phyloP scores from a whole-genome alignment of 2,888 invertebrate genomes.

The Caenorhabditis wallacei region DNA sequence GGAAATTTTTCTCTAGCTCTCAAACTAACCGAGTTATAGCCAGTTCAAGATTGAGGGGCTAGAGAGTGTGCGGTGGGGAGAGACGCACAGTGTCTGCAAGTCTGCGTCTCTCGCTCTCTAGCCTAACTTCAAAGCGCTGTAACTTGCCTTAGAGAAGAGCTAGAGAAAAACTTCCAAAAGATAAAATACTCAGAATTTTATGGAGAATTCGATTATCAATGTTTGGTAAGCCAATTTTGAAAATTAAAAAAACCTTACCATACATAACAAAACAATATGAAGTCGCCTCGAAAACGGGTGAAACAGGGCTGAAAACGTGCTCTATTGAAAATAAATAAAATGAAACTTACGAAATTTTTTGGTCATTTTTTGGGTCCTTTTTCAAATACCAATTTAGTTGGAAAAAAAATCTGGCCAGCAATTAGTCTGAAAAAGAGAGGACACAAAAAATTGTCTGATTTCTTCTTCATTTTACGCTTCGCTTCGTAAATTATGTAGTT shows the following conservation, averaged over 20 bases:
- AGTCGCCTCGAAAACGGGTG: slow-evolving; percentile 65
- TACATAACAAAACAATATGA: slow-evolving; percentile 64
- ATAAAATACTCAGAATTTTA: not conserved
- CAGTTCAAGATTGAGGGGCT: not conserved
- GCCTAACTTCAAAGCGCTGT: not conserved
- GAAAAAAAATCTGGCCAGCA: too few relatives aligned
- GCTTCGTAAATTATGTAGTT: not conserved
- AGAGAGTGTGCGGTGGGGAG: not conserved
- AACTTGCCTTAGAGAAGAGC: not conserved
- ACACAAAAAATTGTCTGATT: too few relatives aligned
- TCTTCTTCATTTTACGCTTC: not conserved
- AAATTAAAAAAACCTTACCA: slow-evolving; percentile 5
- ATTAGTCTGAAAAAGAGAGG: too few relatives aligned
- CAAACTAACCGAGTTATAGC: not conserved
- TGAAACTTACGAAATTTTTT: slow-evolving; percentile 34
- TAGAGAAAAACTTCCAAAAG: not conserved
- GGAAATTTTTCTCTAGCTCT: not conserved
- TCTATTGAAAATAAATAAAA: not conserved
- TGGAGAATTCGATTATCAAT: not conserved
- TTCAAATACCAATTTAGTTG: not conserved
- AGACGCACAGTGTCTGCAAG: not conserved
- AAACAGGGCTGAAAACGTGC: slow-evolving; percentile 59
- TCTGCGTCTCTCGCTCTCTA: not conserved
- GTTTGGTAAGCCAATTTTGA: too few relatives aligned
- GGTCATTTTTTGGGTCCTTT: not conserved